phyloP scores from a whole-genome alignment of 2,888 invertebrate genomes.

The Ophion costatus region DNA sequence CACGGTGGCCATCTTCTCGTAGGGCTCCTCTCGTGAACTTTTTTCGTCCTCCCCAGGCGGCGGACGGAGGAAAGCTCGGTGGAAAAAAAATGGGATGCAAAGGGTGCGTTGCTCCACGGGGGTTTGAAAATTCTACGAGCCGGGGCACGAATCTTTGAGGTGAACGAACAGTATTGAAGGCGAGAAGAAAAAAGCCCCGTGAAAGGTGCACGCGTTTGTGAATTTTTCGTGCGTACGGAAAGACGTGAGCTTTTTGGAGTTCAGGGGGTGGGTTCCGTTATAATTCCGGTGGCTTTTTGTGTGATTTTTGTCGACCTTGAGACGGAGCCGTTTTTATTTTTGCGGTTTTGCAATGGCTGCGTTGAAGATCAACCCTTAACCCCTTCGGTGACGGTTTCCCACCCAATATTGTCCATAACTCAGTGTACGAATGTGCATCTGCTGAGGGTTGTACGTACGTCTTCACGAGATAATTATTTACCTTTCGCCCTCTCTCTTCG shows the following conservation, averaged over 20 bases:
- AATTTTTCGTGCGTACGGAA: background rate
- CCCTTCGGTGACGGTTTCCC: constrained; percentile 53
- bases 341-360: constrained; percentile 6
- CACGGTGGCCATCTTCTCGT: constrained; percentile 61
- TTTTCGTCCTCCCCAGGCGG: background rate
- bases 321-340: constrained; percentile 31
- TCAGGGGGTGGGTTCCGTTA: background rate
- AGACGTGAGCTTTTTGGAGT: background rate
- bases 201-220: background rate
- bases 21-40: constrained; percentile 39
- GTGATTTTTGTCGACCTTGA: constrained; percentile 44
- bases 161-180: background rate
- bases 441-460: no score
- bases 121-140: background rate
- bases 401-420: no score
- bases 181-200: no score
- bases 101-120: background rate
- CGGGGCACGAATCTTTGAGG: background rate
- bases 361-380: constrained; percentile 64
- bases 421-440: no score
- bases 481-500: no score
- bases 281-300: background rate
- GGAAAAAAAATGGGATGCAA: background rate
- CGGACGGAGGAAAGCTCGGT: background rate
- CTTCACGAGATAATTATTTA: no score